Conservation (phyloP, 2,888 invertebrate species). For the Agrochola macilenta region DNA sequence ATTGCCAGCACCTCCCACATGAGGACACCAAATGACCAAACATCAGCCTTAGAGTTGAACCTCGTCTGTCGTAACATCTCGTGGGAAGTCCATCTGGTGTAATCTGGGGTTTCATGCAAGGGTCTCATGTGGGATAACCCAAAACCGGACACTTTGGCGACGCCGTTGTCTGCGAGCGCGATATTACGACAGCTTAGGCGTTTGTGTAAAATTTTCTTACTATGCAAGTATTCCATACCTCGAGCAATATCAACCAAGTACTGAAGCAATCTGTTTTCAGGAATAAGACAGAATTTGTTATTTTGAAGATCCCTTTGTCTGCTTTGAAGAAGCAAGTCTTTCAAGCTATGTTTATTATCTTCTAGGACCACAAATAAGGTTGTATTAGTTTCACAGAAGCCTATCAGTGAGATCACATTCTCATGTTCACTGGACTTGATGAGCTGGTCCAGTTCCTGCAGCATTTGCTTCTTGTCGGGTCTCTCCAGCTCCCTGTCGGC, state of each 20-base stretch:
- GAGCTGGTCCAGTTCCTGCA: constrained; percentile 93
- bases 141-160: constrained; percentile 94
- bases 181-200: constrained; percentile 94
- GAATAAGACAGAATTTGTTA: constrained; percentile 90
- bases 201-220: constrained; percentile 93
- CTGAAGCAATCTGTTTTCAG: constrained; percentile 92
- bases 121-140: constrained; percentile 93
- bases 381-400: constrained; percentile 95
- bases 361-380: constrained; percentile 94
- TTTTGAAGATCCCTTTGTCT: constrained; percentile 88
- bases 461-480: constrained; percentile 89
- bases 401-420: constrained; percentile 93
- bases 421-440: constrained; percentile 93
- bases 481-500: constrained; percentile 89
- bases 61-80: constrained; percentile 94
- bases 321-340: constrained; percentile 92
- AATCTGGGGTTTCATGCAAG: constrained; percentile 92
- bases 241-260: constrained; percentile 92
- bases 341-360: constrained; percentile 92
- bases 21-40: constrained; percentile 96
- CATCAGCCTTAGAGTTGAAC: constrained; percentile 93
- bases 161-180: constrained; percentile 91
- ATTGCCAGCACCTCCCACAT: constrained; percentile 96
- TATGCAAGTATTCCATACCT: constrained; percentile 93
- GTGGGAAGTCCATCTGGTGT: constrained; percentile 94